Evolutionary conservation across 2,888 invertebrate species (phyloP).

Genomic region (Listrodromus nycthemerus): DNA sequence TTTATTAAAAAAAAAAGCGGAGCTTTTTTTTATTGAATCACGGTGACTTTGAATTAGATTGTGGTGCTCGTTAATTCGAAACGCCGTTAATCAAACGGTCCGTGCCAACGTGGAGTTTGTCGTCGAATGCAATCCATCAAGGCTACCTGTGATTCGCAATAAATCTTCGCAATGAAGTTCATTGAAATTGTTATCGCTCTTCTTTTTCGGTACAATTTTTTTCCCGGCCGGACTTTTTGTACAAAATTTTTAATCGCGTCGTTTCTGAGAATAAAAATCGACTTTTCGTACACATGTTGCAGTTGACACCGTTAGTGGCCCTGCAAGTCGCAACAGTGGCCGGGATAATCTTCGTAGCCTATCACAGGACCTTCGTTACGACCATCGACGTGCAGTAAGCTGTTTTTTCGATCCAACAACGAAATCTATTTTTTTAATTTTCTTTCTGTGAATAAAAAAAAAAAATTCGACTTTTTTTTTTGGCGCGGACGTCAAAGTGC

Average conservation of each 20-base stretch:
- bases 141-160: constrained; percentile 5
- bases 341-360: constrained; percentile 72
- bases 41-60: constrained; percentile 20
- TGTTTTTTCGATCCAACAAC: neutral
- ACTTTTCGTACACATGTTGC: constrained; percentile 72
- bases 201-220: neutral
- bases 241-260: neutral
- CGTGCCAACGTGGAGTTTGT: constrained; percentile 44
- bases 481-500: neutral
- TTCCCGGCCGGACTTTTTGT: neutral
- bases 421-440: neutral
- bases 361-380: constrained; percentile 75
- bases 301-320: constrained; percentile 78
- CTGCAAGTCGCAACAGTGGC: constrained; percentile 63
- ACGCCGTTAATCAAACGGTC: constrained; percentile 27
- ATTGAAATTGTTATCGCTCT: neutral
- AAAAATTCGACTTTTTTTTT: neutral
- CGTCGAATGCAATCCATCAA: constrained; percentile 21
- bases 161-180: constrained; percentile 15
- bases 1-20: no score
- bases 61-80: constrained; percentile 12
- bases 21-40: constrained; percentile 10
- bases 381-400: constrained; percentile 83
- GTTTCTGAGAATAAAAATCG: neutral
- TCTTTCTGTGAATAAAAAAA: no score